Evolutionary conservation across 2,888 invertebrate species (phyloP).

Genomic region (Eilema caniola): DNA sequence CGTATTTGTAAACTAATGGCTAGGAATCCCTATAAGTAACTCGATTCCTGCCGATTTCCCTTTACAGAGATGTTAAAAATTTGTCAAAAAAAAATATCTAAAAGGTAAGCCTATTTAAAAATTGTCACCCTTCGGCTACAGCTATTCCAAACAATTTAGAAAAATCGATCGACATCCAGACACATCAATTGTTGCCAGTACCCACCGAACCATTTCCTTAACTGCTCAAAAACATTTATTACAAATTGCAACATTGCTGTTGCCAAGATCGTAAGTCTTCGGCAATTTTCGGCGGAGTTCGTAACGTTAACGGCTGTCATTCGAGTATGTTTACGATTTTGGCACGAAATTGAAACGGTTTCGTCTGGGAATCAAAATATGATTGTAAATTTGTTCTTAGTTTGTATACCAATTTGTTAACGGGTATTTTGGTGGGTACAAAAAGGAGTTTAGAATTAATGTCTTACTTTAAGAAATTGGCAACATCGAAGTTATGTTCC

Average conservation of each 20-base stretch:
- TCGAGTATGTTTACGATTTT: constrained; percentile 64
- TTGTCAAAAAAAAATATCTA: no score
- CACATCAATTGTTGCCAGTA: constrained; percentile 22
- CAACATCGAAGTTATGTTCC: no score
- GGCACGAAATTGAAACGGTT: constrained; percentile 58
- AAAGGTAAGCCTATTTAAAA: no score
- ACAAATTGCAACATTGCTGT: constrained; percentile 53
- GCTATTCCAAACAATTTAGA: no score
- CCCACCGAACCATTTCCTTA: constrained; percentile 28
- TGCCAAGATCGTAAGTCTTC: constrained; percentile 63
- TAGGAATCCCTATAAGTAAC: no score
- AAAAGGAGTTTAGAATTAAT: not conserved
- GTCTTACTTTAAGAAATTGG: not conserved
- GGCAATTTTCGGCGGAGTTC: constrained; percentile 51
- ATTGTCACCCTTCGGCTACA: no score
- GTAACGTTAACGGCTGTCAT: constrained; percentile 43
- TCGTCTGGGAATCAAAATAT: constrained; percentile 52
- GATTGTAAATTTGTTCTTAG: constrained; percentile 43
- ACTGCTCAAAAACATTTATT: constrained; percentile 28
- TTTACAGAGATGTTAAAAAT: no score
- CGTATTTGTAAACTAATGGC: no score
- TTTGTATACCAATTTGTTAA: constrained; percentile 55
- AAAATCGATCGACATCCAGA: constrained; percentile 20
- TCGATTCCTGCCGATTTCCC: no score
- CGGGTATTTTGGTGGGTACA: constrained; percentile 36